These are phyloP conservation scores for Sardinella longiceps DNA, from an alignment of 2,797 vertebrate genomes.

Conservation along the genomic window DNA sequence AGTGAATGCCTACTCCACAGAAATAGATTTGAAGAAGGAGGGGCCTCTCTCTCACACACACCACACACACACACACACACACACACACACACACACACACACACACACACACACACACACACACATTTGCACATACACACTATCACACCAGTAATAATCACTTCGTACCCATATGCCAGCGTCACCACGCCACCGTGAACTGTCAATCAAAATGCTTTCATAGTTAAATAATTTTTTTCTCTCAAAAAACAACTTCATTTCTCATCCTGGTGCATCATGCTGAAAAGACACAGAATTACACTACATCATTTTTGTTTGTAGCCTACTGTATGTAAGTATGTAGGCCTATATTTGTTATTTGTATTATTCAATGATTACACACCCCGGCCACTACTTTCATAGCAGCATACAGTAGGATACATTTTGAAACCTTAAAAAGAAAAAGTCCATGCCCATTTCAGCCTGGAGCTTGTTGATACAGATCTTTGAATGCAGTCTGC, in stretches of 20 bases:
- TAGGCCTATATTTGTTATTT: background rate
- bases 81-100: background rate
- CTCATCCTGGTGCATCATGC: background rate
- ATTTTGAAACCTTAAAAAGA: no score
- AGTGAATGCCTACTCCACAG: background rate
- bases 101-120: conserved; percentile 9
- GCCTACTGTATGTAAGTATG: background rate
- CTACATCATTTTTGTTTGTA: background rate
- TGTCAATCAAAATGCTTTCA: background rate
- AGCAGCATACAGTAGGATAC: no score
- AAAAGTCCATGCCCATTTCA: no score
- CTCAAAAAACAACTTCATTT: background rate
- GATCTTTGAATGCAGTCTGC: no score
- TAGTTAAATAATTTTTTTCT: background rate
- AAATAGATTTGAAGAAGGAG: background rate
- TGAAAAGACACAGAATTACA: background rate
- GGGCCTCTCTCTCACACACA: background rate
- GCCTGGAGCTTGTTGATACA: no score
- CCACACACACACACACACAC: background rate
- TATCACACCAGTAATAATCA: conserved; percentile 6
- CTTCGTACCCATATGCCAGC: conserved; percentile 4
- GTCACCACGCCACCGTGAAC: background rate
- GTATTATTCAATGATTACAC: background rate
- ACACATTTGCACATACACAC: conserved; percentile 1
- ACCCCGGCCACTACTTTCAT: no score